Evolutionary conservation across 2,113 vertebrate genomes (phyloP).

Genomic region (Strix uralensis): DNA sequence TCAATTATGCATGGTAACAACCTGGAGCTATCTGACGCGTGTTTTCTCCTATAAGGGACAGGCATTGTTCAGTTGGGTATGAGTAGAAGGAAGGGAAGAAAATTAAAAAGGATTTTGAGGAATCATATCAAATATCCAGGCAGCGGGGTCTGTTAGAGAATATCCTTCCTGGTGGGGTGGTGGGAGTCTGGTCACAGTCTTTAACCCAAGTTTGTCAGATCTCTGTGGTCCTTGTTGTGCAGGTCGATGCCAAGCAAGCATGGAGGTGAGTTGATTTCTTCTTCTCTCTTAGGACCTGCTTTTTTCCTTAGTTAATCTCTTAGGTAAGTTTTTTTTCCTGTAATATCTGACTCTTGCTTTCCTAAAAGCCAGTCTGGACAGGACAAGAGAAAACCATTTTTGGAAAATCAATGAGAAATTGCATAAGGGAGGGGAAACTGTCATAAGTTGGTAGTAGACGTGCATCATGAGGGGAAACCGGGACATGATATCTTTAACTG

Average conservation of each 20-base stretch:
- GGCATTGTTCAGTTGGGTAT: background rate
- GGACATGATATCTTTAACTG: constrained; percentile 69
- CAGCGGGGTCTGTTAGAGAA: background rate
- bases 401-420: background rate
- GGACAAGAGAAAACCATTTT: background rate
- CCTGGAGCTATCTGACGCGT: background rate
- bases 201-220: background rate
- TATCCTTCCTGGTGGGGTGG: rapidly evolving
- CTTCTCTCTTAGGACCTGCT: background rate
- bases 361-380: background rate
- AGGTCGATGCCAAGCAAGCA: background rate
- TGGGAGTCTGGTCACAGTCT: background rate
- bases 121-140: background rate
- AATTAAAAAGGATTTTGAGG: background rate
- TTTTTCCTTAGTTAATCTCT: background rate
- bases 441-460: background rate
- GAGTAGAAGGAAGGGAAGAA: background rate
- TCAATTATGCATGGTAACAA: background rate
- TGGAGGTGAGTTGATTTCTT: background rate
- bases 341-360: background rate
- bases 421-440: background rate
- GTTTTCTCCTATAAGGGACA: background rate
- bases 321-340: background rate
- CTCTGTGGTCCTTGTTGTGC: background rate
- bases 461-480: constrained; percentile 36